Evolutionary conservation across 1,140 invertebrate species (phyloP), one percentile per base, ranked within the genome.

Genomic region (Sycobia sp.): DNA sequence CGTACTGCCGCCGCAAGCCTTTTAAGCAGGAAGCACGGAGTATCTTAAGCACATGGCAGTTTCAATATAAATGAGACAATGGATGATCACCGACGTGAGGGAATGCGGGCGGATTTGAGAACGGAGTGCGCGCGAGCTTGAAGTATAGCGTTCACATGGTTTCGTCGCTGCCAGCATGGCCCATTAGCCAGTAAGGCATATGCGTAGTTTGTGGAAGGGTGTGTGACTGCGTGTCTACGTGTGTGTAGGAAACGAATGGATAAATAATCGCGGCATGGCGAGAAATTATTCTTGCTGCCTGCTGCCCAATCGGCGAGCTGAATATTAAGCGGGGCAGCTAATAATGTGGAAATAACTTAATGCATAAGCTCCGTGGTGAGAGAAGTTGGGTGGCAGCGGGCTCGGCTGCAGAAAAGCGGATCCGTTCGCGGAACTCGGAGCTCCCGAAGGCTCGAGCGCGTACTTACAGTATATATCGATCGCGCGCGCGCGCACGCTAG

Each of bases 401-500:
- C n/a, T n/a, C n/a, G n/a, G n/a, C n/a, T n/a, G n/a, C n/a, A n/a
- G n/a, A n/a, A n/a, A n/a, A n/a, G n/a, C n/a, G n/a, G n/a, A n/a
- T n/a, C n/a, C n/a, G n/a, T n/a, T n/a, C n/a, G n/a, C n/a, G n/a
- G n/a, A n/a, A n/a, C n/a, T n/a, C n/a, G n/a, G n/a, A n/a, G n/a
- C n/a, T n/a, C n/a, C n/a, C n/a, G n/a, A n/a, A n/a, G n/a, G n/a
- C n/a, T 8, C 4, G 36, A 10, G 14, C 36, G 29, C 14, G 36
- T 39, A 39, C 3, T 4, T 39, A 11, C 14, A 3, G 32, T 32
- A 32, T 57, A 66, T 78, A 81, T 81, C 77, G 79, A 81, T 80
- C 77, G 77, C 67, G 43, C 29, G 32, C n/a, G 11, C 32, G n/a
- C 3, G 71, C 77, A 75, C 76, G 79, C 79, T 76, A n/a, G n/a